These are phyloP conservation scores for Pangasianodon hypophthalmus DNA, from an alignment of 2,113 vertebrate species.

Conservation along the genomic window DNA sequence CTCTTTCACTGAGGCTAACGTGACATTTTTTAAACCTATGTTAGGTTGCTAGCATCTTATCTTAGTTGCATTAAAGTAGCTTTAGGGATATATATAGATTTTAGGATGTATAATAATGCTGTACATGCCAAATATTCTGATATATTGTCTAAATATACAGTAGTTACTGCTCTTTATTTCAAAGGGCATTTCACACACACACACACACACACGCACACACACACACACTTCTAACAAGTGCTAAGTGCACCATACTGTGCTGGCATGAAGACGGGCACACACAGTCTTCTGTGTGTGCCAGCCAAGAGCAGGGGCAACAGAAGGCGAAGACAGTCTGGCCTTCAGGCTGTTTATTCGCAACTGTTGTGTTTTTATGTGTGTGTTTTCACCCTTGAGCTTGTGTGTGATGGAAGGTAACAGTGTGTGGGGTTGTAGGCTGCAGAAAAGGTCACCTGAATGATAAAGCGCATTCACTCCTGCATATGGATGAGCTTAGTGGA, in stretches of 20 bases:
- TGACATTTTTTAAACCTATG: neutral
- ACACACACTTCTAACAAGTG: constrained; percentile 29
- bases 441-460: constrained; percentile 29
- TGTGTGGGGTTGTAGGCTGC: constrained; percentile 28
- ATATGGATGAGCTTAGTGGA: constrained; percentile 19
- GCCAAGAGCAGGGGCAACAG: constrained; percentile 39
- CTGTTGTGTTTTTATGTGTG: constrained; percentile 16
- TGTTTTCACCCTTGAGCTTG: constrained; percentile 25
- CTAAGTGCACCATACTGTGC: constrained; percentile 17
- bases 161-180: neutral
- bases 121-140: constrained; percentile 12
- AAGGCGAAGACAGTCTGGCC: constrained; percentile 18
- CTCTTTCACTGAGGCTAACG: no score
- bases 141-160: neutral
- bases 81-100: neutral
- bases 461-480: constrained; percentile 4
- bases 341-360: constrained; percentile 34
- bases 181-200: neutral
- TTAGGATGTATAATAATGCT: neutral
- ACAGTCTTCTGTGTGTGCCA: constrained; percentile 9
- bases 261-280: constrained; percentile 28
- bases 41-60: neutral
- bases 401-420: constrained; percentile 25
- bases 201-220: constrained; percentile 15
- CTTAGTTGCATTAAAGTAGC: neutral